Evolutionary conservation across 2,888 invertebrate species (phyloP), one percentile per base, ranked within the genome.

Genomic region (Erebia epiphron): DNA sequence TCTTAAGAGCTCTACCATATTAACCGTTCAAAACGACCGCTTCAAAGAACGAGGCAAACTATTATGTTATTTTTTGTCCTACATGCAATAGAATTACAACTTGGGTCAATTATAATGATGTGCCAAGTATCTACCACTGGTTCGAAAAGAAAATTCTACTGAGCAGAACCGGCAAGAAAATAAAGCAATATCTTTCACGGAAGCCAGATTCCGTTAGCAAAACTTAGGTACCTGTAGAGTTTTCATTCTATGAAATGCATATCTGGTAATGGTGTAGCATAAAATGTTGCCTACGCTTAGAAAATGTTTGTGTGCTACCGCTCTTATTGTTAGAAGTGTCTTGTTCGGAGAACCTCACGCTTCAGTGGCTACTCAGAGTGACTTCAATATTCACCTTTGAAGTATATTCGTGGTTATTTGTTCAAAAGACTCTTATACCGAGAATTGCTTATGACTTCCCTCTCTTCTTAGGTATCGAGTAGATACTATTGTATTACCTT

Each of bases 371-470:
- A 26, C 88, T 88, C 87, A 86, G 83, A 83, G 74, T 73, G 78
- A 81, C 76, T 85, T 80, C 83, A 83, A 87, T 89, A 86, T 86
- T 82, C 78, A 79, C 79, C 77, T 84, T 82, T 71, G 72, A 68
- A 70, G 67, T 70, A 66, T 52, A 57, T 56, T 66, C 21, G 66
- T 75, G 71, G 75, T 79, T 82, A 74, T 74, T 79, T 82, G 80
- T 80, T 81, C 77, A 77, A 79, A 79, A 76, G 75, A 74, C 71
- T 75, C 70, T 74, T 71, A 54, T 21, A 60, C 62, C 7, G 62
- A 26, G 62, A 62, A 62, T 62, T 14, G 21, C 49, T 49, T 62
- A 49, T 49, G 62, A 62, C 46, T 21, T 41, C 9, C 7, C 16
- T 60, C 35, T 21, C 14, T 57, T 35, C 35, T 35, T 35, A 26